Evolutionary conservation across 1,140 invertebrate species (phyloP).

Genomic region (Caenorhabditis remanei): DNA sequence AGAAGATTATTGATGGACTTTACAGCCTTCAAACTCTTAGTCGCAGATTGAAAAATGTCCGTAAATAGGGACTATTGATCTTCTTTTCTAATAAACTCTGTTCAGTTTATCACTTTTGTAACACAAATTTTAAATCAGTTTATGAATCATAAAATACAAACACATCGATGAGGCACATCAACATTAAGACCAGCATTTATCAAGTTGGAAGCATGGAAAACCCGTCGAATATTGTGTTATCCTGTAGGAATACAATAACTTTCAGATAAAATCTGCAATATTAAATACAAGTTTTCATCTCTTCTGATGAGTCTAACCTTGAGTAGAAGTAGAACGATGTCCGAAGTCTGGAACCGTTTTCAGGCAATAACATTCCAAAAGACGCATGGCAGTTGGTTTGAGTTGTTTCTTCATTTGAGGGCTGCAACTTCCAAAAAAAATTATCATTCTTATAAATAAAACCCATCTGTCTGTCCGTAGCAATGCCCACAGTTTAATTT

Average conservation of each 20-base stretch:
- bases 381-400: slow-evolving; percentile 75
- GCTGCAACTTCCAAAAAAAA: slow-evolving; percentile 62
- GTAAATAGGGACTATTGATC: background rate
- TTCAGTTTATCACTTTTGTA: background rate
- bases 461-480: background rate
- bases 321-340: slow-evolving; percentile 69
- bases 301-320: background rate
- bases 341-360: slow-evolving; percentile 77
- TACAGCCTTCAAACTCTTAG: background rate
- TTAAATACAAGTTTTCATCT: background rate
- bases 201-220: too few species aligned
- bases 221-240: too few species aligned
- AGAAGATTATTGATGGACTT: slow-evolving; percentile 15
- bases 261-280: slow-evolving; percentile 21
- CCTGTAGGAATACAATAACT: background rate
- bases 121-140: too few species aligned
- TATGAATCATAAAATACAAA: too few species aligned
- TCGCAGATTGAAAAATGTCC: background rate
- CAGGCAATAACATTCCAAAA: slow-evolving; percentile 77
- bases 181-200: too few species aligned
- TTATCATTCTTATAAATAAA: background rate
- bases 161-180: too few species aligned
- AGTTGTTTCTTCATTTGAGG: slow-evolving; percentile 78
- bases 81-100: background rate
- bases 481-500: too few species aligned